Percentiles rank a stretch among this genome's conserved stretches.
Conservation (phyloP, 2,113 vertebrate species). For the Colius striatus region DNA sequence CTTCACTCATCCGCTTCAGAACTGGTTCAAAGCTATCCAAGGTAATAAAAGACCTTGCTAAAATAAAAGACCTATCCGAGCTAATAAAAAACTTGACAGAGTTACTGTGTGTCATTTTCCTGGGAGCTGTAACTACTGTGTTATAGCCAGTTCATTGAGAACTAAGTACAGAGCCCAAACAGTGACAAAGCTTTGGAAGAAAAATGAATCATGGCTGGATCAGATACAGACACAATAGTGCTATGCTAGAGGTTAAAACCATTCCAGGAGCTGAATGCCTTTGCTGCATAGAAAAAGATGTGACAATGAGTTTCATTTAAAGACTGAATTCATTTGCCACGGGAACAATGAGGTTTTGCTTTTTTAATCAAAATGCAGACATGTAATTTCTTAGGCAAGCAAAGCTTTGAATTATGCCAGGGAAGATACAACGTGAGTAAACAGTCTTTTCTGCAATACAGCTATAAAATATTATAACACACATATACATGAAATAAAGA, state of each 20-base stretch:
- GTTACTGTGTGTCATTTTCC: conserved; percentile 69
- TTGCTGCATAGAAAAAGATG: conserved; percentile 37
- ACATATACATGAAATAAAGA: conserved; percentile 51
- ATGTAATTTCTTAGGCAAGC: conserved; percentile 70
- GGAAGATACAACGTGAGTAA: conserved; percentile 35
- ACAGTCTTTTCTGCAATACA: conserved; percentile 53
- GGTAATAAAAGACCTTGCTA: conserved; percentile 73
- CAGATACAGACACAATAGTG: conserved; percentile 50
- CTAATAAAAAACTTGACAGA: conserved; percentile 75
- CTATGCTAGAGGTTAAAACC: conserved; percentile 54
- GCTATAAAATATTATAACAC: conserved; percentile 63
- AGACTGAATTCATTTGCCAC: conserved; percentile 58
- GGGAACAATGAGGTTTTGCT: conserved; percentile 62
- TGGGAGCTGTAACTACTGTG: conserved; percentile 62
- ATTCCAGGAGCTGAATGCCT: conserved; percentile 39
- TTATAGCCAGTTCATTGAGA: conserved; percentile 70
- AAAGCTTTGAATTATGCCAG: conserved; percentile 62
- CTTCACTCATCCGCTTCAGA: conserved; percentile 64
- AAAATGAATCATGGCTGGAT: conserved; percentile 42
- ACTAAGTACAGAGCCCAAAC: conserved; percentile 68
- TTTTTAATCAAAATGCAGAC: conserved; percentile 73
- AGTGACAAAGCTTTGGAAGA: conserved; percentile 20
- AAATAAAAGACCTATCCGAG: conserved; percentile 73
- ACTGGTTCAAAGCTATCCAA: conserved; percentile 48
- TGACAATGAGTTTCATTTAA: conserved; percentile 68